phyloP scores from a whole-genome alignment of 2,113 vertebrate species.

The Craseonycteris thonglongyai region DNA sequence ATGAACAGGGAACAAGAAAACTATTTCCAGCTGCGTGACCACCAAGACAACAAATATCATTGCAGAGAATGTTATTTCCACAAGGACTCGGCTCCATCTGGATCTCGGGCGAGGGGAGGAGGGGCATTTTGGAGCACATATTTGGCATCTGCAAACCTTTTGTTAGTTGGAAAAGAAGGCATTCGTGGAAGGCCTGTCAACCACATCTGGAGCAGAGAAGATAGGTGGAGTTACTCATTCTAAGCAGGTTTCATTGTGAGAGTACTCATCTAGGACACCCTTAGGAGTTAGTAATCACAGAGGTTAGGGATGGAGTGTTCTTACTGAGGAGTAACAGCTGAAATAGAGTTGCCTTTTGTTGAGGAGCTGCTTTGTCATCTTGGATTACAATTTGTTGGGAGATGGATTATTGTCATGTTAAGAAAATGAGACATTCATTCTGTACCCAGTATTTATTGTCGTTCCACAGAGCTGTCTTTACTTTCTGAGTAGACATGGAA shows the following conservation, averaged over 20 bases:
- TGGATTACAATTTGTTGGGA: slow-evolving; percentile 20
- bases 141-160: not conserved
- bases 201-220: not conserved
- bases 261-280: not conserved
- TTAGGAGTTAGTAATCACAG: not conserved
- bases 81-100: not conserved
- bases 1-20: not conserved
- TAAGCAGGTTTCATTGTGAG: not conserved
- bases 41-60: not conserved
- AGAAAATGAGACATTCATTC: slow-evolving; percentile 34
- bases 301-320: not conserved
- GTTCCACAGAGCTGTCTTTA: not conserved
- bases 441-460: not conserved
- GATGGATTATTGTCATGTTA: not conserved
- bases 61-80: not conserved
- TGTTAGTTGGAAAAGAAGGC: not conserved
- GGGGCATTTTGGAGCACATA: not conserved
- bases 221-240: not conserved
- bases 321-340: not conserved
- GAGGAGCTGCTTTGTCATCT: slow-evolving; percentile 1
- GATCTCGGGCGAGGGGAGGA: not conserved
- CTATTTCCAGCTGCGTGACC: slow-evolving; percentile 1
- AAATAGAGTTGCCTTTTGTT: slow-evolving; percentile 36
- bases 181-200: not conserved
- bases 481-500: not conserved